Base-by-base conservation (phyloP, 2,888 invertebrate species). In the Dendrolimus houi region DNA sequence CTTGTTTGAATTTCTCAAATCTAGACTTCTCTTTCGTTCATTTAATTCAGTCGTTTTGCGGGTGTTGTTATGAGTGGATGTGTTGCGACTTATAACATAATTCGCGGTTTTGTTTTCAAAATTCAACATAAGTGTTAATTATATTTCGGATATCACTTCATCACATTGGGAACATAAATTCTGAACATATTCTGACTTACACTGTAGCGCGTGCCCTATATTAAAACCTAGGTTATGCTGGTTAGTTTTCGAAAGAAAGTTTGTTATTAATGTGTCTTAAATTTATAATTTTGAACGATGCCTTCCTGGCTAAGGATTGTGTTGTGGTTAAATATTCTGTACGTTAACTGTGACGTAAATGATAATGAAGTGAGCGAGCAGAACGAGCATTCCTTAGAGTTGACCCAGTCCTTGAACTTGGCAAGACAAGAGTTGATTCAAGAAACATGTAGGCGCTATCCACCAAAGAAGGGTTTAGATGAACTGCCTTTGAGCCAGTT, bases 341-440 rank as follows among this genome's bases (percentile, higher is more conserved):
- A 74, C 57, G 84, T 79, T 8, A 72, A 75, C 65, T 79, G 87
- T 54, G 71, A 81, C 68, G 70, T 74, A 57, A 73, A 69, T 64
- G 79, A 81, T 56, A 78, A 78, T 57, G 71, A 73, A 53, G 70
- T 74, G n/a, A 75, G 72, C 68, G 72, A 74, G 54, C 63, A 47
- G 12, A 58, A 54, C 17, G 79, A 83, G 62, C 91, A 92, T 70
- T 91, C 93, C 10, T 75, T 93, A 65, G 92, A 93, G 70, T 76
- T 93, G 70, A 93, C 93, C 64, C 93, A 93, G 77, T 91, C 93
- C 56, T 86, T 92, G 74, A 93, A 93, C 77, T 86, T 93, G 66
- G 93, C 92, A 54, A 85, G 94, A 0, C 93, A 93, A 75, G 93
- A 94, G 68, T 83, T 90, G 55, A 83, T 94, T 62, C 92, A 93